Evolutionary conservation across 2,888 invertebrate genomes (phyloP), one percentile per base, ranked within the genome.

Genomic region (Vanessa cardui): DNA sequence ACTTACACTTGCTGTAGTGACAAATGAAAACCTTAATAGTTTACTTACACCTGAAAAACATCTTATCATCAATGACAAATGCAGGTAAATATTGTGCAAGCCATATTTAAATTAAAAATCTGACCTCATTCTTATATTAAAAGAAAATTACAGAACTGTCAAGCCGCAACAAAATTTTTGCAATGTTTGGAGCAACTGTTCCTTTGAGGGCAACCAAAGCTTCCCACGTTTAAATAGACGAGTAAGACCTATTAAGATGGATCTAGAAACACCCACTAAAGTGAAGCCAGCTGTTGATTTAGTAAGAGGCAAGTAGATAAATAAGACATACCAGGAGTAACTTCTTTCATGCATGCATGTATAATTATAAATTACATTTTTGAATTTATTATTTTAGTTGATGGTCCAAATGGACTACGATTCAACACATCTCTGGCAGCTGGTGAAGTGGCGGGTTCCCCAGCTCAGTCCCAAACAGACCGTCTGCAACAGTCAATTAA

Each of bases 151-250:
- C 77, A 92, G 92, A 77, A 89, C 90, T 20, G 85, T 81, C 70
- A 92, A 88, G 75, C 78, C 84, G 39, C 77, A 84, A 59, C 71
- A 73, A 54, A 82, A 81, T 71, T 77, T 79, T 66, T 77, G 75
- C 69, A 73, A 78, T 78, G 89, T 81, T 64, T 84, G 80, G 75
- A 80, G 75, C 58, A 84, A 89, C 78, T 87, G 82, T 73, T 94
- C 94, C 39, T 95, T 94, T 87, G 94, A 95, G 79, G 90, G 88
- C 21, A 95, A 95, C 83, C 95, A 95, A 82, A 95, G 95, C 73
- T 95, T 94, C 78, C 95, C 95, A n/a, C 75, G 89, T 56, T 75
- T 93, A 78, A 92, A 78, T 64, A 83, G 85, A 9, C 83, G 77
- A 69, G 72, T 83, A 54, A 83, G 80, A 63, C 88, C 85, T 8